Evolutionary conservation across 1,140 invertebrate genomes (phyloP).

Genomic region (Eumeta japonica): DNA sequence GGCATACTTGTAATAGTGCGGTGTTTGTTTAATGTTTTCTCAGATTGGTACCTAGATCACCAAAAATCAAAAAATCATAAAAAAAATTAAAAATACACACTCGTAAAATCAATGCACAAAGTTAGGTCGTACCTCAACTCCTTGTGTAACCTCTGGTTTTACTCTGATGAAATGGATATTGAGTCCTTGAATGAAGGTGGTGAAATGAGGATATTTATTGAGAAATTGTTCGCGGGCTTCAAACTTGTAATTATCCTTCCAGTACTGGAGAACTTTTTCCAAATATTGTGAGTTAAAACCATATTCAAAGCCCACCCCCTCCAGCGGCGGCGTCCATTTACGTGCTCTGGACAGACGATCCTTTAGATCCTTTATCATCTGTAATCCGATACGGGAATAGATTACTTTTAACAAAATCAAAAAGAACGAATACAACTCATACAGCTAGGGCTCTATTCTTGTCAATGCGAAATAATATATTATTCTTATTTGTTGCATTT

Average conservation of each 20-base stretch:
- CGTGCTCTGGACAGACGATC: slow-evolving; percentile 57
- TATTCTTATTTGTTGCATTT: no score
- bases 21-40: no score
- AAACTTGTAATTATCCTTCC: slow-evolving; percentile 71
- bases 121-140: slow-evolving; percentile 40
- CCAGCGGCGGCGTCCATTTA: slow-evolving; percentile 60
- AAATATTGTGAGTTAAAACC: slow-evolving; percentile 71
- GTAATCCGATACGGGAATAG: no score
- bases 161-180: slow-evolving; percentile 72
- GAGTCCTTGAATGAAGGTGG: slow-evolving; percentile 67
- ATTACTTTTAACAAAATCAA: no score
- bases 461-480: no score
- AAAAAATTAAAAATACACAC: slow-evolving; percentile 12
- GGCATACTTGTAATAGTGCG: no score
- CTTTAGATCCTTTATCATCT: slow-evolving; percentile 61
- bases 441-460: no score
- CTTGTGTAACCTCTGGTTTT: slow-evolving; percentile 46
- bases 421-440: no score
- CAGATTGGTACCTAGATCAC: no score
- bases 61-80: slow-evolving; percentile 4
- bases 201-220: slow-evolving; percentile 72
- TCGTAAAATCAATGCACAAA: no score
- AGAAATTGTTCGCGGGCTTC: slow-evolving; percentile 63
- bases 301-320: slow-evolving; percentile 69
- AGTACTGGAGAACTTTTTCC: slow-evolving; percentile 64